These are phyloP conservation scores for Lasius fuliginosus DNA, from an alignment of 2,888 invertebrate species.

Conservation along the genomic window DNA sequence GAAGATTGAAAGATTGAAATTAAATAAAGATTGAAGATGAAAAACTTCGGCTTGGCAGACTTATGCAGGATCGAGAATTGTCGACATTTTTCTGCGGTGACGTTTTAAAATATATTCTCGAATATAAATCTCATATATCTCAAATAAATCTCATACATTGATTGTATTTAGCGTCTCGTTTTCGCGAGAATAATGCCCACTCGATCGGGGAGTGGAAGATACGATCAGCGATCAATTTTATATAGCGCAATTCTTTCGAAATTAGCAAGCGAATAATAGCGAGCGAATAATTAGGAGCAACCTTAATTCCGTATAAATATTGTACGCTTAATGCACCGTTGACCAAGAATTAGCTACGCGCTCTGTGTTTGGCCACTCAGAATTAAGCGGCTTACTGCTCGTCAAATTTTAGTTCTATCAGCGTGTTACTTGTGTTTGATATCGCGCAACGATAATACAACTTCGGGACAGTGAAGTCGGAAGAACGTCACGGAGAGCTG, in stretches of 20 bases:
- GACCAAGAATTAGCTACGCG: constrained; percentile 67
- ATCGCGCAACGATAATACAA: constrained; percentile 21
- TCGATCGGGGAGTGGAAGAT: constrained; percentile 20
- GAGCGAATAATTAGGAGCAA: constrained; percentile 39
- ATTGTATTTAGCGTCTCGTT: neutral
- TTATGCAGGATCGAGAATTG: neutral
- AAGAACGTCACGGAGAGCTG: neutral
- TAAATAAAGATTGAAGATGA: too few relatives aligned
- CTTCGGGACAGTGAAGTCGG: neutral
- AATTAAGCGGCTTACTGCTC: constrained; percentile 69
- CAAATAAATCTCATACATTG: neutral
- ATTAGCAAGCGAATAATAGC: constrained; percentile 24
- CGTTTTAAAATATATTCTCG: neutral
- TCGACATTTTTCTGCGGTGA: neutral
- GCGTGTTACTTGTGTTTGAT: constrained; percentile 29
- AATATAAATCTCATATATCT: neutral
- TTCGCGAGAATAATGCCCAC: neutral
- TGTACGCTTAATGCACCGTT: constrained; percentile 68
- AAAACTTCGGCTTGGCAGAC: neutral
- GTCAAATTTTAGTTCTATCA: constrained; percentile 61
- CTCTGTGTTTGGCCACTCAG: constrained; percentile 66
- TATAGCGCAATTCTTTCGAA: constrained; percentile 8
- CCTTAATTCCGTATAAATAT: constrained; percentile 71
- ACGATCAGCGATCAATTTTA: constrained; percentile 26
- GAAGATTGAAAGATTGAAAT: too few relatives aligned